Evolutionary conservation across 2,113 vertebrate species (phyloP).

Genomic region (Danionella cerebrum): DNA sequence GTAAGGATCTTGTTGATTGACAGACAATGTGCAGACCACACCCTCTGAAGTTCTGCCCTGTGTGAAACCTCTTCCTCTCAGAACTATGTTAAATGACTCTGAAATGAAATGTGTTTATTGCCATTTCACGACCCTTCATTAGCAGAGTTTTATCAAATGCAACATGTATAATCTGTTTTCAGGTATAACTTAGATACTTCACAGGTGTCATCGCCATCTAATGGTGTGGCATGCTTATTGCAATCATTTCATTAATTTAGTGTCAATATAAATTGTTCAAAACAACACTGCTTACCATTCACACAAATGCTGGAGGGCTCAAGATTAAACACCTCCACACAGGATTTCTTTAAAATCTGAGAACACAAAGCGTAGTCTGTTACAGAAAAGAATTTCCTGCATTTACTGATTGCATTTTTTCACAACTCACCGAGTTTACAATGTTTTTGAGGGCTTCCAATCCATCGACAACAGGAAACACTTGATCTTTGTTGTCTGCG

Average conservation of each 20-base stretch:
- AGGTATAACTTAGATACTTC: no score
- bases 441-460: constrained; percentile 88
- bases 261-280: no score
- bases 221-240: no score
- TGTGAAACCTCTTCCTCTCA: constrained; percentile 76
- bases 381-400: not conserved
- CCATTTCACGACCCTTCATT: not conserved
- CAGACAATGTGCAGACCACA: constrained; percentile 68
- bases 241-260: no score
- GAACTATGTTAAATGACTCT: constrained; percentile 86
- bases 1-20: constrained; percentile 63
- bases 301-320: constrained; percentile 85
- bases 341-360: constrained; percentile 85
- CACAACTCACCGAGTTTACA: constrained; percentile 81
- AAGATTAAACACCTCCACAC: constrained; percentile 78
- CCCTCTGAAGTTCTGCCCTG: constrained; percentile 58
- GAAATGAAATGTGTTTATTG: constrained; percentile 26
- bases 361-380: not conserved
- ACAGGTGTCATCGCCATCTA: no score
- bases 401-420: not conserved
- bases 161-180: no score
- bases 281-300: constrained; percentile 82
- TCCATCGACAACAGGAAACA: constrained; percentile 88
- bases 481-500: constrained; percentile 82
- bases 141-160: no score